Conservation (phyloP, 1,140 invertebrate species). For the Nasonia longicornis region DNA sequence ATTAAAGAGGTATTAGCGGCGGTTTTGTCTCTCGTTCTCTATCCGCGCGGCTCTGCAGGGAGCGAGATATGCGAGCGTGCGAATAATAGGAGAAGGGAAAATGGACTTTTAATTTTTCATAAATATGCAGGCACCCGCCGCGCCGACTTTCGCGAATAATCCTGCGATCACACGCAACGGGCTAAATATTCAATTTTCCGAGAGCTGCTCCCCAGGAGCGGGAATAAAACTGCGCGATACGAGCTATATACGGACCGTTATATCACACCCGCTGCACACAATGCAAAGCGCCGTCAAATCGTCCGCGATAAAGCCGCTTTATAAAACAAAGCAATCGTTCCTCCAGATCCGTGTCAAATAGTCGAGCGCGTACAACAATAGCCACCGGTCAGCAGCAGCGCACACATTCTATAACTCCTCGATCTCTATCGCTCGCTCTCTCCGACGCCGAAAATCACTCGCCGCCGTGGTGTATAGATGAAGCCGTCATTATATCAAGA, state of each 20-base stretch:
- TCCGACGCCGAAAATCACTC: neutral
- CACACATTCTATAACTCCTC: neutral
- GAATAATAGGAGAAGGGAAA: neutral
- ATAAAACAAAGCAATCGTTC: neutral
- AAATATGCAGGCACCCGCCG: neutral
- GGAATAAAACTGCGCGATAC: too few species aligned
- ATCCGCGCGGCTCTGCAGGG: too few species aligned
- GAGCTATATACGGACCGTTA: too few species aligned
- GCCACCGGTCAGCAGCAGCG: neutral
- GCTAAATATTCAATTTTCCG: neutral
- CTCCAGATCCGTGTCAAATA: neutral
- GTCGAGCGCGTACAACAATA: neutral
- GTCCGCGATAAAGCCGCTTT: neutral
- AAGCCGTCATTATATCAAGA: constrained; percentile 7
- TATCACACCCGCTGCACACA: neutral
- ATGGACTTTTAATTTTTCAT: constrained; percentile 9
- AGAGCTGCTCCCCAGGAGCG: neutral
- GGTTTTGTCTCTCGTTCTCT: neutral
- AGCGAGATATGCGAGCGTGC: neutral
- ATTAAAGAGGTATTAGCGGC: neutral
- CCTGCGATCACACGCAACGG: too few species aligned
- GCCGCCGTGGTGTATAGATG: neutral
- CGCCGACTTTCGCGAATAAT: neutral
- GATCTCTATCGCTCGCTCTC: neutral
- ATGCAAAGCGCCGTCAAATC: neutral